phyloP scores from a whole-genome alignment of 2,113 vertebrate species.

The Ictalurus furcatus region DNA sequence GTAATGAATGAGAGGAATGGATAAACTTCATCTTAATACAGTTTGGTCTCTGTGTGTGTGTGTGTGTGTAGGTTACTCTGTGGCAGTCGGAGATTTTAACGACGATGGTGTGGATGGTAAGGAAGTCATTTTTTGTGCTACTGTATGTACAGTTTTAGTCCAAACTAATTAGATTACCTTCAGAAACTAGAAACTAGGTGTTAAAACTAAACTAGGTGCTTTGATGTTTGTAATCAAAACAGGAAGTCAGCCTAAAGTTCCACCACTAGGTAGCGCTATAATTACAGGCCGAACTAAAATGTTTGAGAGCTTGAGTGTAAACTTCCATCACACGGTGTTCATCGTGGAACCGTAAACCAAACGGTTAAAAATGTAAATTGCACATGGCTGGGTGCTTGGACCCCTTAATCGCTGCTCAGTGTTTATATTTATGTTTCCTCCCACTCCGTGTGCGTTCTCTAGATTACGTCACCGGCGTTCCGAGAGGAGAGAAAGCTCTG shows the following conservation, averaged over 20 bases:
- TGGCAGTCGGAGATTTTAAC: conserved; percentile 92
- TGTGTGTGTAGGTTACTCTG: conserved; percentile 84
- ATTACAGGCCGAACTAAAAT: neutral
- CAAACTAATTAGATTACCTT: neutral
- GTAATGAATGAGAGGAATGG: neutral
- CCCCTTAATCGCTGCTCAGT: neutral
- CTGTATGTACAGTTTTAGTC: neutral
- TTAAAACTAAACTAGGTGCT: neutral
- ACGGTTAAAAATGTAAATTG: conserved; percentile 2
- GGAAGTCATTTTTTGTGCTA: conserved; percentile 10
- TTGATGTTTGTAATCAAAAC: neutral
- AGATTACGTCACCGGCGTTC: conserved; percentile 96
- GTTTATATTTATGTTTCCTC: neutral
- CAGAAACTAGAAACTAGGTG: neutral
- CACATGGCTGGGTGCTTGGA: neutral
- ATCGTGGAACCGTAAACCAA: neutral
- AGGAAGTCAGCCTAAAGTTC: neutral
- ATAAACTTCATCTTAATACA: neutral
- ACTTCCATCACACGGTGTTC: neutral
- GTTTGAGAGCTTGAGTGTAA: neutral
- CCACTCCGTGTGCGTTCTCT: conserved; percentile 32
- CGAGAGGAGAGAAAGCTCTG: conserved; percentile 89
- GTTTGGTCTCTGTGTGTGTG: conserved; percentile 1
- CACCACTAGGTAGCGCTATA: neutral
- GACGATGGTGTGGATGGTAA: conserved; percentile 86